A percentile compares a stretch with the other conserved stretches of the same genome.
Conservation (phyloP, 2,888 invertebrate genomes). For the Lysandra bellargus region DNA sequence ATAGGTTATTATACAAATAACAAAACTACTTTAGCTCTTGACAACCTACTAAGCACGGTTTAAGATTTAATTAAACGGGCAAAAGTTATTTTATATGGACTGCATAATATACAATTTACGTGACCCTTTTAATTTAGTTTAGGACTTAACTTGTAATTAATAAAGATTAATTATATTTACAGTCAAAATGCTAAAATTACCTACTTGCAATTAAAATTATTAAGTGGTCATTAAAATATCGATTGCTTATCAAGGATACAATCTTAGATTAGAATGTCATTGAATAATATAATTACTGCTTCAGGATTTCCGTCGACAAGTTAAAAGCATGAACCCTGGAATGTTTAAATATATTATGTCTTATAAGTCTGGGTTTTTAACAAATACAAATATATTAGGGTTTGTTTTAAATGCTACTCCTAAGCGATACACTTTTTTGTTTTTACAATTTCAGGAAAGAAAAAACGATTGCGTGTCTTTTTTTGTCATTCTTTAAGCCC, state of each 20-base stretch:
- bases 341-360: no score
- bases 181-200: background rate
- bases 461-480: no score
- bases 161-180: background rate
- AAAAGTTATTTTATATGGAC: no score
- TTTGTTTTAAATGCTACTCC: no score
- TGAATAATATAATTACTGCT: background rate
- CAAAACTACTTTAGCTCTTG: background rate
- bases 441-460: no score
- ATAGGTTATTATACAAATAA: constrained; percentile 11
- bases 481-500: no score
- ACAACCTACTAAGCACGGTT: background rate
- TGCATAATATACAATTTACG: no score
- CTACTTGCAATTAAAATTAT: background rate
- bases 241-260: background rate
- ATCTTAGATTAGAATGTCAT: background rate
- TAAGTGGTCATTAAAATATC: background rate
- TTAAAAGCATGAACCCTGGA: background rate
- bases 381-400: no score
- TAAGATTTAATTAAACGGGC: background rate
- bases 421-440: no score
- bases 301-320: background rate
- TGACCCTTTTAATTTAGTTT: no score
- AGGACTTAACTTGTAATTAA: background rate
- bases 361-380: no score